Evolutionary conservation across 2,113 vertebrate species (phyloP).

Genomic region (Saimiri boliviensis): DNA sequence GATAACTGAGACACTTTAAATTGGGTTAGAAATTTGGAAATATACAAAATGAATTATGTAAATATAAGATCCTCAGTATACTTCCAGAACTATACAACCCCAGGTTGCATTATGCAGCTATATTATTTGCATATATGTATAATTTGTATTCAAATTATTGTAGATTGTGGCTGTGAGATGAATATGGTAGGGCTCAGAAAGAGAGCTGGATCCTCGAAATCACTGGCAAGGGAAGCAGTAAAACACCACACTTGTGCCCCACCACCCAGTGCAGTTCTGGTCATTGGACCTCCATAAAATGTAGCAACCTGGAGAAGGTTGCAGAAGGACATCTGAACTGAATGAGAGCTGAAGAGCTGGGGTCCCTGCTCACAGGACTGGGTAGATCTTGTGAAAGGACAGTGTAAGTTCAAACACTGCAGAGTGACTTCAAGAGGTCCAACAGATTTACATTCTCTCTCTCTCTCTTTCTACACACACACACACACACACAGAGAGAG

Average conservation of each 20-base stretch:
- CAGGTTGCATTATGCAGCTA: background rate
- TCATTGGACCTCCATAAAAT: background rate
- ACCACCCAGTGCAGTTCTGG: background rate
- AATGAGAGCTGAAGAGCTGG: background rate
- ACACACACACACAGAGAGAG: background rate
- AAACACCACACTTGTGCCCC: background rate
- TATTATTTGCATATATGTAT: background rate
- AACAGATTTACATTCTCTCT: too few species aligned
- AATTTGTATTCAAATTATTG: background rate
- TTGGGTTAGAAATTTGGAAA: constrained; percentile 64
- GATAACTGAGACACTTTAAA: constrained; percentile 47
- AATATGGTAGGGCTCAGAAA: background rate
- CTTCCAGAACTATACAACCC: background rate
- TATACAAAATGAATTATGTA: constrained; percentile 24
- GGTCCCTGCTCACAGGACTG: background rate
- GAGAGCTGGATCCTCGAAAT: background rate
- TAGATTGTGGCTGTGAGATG: background rate
- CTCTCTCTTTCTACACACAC: background rate
- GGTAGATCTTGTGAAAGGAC: background rate
- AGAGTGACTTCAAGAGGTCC: background rate
- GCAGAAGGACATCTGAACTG: background rate
- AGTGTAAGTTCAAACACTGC: background rate
- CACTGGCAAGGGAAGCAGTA: background rate
- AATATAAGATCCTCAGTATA: background rate
- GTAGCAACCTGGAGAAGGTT: background rate